Conservation (phyloP, 2,888 invertebrate species). For the Polia nebulosa region DNA sequence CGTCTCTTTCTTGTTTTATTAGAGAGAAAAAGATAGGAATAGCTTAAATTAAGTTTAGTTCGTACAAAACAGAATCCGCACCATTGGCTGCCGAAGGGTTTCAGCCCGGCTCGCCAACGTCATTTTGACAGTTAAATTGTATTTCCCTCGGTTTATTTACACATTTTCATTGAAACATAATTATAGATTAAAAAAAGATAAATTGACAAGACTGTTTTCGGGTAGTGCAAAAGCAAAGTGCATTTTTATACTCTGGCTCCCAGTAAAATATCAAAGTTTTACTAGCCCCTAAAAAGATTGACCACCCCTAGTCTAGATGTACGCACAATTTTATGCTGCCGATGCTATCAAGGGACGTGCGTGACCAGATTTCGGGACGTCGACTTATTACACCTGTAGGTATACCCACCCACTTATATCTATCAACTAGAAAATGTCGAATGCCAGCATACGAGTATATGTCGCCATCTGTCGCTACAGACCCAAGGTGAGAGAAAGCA, state of each 20-base stretch:
- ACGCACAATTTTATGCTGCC: slow-evolving; percentile 70
- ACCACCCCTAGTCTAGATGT: slow-evolving; percentile 34
- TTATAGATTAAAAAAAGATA: background rate
- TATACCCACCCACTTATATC: slow-evolving; percentile 41
- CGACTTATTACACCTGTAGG: slow-evolving; percentile 68
- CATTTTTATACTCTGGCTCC: background rate
- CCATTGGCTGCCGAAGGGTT: too few relatives aligned
- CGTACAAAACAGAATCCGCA: too few relatives aligned
- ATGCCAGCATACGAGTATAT: slow-evolving; percentile 45
- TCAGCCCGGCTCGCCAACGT: background rate
- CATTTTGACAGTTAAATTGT: background rate
- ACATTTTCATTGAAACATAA: background rate
- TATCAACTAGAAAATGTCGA: slow-evolving; percentile 47
- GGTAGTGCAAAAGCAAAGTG: too few relatives aligned
- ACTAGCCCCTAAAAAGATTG: background rate
- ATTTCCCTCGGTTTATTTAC: background rate
- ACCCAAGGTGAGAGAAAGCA: slow-evolving; percentile 12
- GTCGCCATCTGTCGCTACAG: slow-evolving; percentile 35
- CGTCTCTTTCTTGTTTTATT: too few relatives aligned
- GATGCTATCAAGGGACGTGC: slow-evolving; percentile 68
- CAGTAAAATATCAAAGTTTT: too few relatives aligned
- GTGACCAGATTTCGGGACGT: slow-evolving; percentile 73
- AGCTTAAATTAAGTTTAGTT: too few relatives aligned
- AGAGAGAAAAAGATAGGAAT: too few relatives aligned
- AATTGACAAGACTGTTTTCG: background rate